phyloP scores from a whole-genome alignment of 2,113 vertebrate species.

The Dasyornis broadbenti region DNA sequence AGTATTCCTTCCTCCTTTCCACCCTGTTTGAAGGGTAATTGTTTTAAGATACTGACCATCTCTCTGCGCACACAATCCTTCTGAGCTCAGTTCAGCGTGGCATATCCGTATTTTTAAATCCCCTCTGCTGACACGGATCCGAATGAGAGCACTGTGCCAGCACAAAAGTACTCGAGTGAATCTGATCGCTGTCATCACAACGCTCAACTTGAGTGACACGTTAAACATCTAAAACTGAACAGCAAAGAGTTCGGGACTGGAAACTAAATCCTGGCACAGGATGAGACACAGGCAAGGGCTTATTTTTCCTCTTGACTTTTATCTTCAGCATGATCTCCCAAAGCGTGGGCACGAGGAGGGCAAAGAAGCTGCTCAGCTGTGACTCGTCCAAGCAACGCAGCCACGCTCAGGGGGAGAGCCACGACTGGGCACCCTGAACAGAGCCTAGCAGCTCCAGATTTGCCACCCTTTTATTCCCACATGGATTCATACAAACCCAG shows the following conservation, averaged over 20 bases:
- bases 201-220: conserved; percentile 3
- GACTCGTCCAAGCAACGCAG: not conserved
- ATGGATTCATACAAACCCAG: not conserved
- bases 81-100: not conserved
- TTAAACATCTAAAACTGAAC: conserved; percentile 7
- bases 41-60: not conserved
- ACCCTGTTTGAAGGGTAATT: not conserved
- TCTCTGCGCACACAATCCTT: not conserved
- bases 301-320: not conserved
- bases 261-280: not conserved
- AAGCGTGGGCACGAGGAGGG: not conserved
- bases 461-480: not conserved
- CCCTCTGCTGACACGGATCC: not conserved
- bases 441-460: not conserved
- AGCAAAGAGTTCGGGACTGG: not conserved
- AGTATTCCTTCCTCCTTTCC: not conserved
- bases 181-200: conserved; percentile 30
- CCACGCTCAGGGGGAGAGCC: rapidly evolving
- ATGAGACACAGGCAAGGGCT: not conserved
- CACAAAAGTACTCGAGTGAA: not conserved
- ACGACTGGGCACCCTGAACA: not conserved
- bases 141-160: not conserved
- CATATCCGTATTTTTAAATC: not conserved
- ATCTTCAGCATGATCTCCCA: not conserved
- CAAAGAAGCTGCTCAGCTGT: not conserved